These are phyloP conservation scores for Drosophila infuscata DNA, from an alignment of 2,888 invertebrate genomes.

Conservation along the genomic window DNA sequence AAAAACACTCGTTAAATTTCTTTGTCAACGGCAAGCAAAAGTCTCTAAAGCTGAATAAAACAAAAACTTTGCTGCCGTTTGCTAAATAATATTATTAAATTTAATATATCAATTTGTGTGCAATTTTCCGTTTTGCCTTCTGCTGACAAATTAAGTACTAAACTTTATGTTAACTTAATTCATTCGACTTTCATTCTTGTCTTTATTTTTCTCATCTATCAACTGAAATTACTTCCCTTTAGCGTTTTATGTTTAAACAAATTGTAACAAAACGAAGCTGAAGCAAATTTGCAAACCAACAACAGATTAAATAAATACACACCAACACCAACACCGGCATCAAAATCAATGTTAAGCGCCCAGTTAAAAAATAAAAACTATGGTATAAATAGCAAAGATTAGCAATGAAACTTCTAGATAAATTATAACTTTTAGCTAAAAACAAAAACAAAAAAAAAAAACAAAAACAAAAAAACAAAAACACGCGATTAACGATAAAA, in stretches of 20 bases:
- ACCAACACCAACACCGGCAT: slow-evolving; percentile 11
- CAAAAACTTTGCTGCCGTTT: slow-evolving; percentile 19
- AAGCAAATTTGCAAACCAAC: slow-evolving; percentile 35
- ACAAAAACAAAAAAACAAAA: neutral
- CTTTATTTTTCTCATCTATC: slow-evolving; percentile 38
- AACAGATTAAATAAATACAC: slow-evolving; percentile 22
- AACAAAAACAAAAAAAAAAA: slow-evolving; percentile 11
- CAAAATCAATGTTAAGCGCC: slow-evolving; percentile 57
- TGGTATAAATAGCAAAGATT: slow-evolving; percentile 55
- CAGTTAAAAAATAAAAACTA: slow-evolving; percentile 35
- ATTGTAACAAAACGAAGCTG: slow-evolving; percentile 33
- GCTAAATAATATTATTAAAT: slow-evolving; percentile 2
- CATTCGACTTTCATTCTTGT: neutral
- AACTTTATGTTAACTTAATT: neutral
- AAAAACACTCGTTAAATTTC: slow-evolving; percentile 3
- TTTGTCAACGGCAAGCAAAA: neutral
- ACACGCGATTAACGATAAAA: slow-evolving; percentile 1
- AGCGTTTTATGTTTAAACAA: slow-evolving; percentile 25
- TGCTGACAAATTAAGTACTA: slow-evolving; percentile 61
- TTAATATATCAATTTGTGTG: slow-evolving; percentile 5
- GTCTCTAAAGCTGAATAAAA: slow-evolving; percentile 15
- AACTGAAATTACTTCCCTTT: slow-evolving; percentile 2
- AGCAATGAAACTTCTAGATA: slow-evolving; percentile 66
- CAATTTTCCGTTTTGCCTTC: slow-evolving; percentile 48
- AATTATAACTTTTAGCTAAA: slow-evolving; percentile 76